These are phyloP conservation scores for Conops quadrifasciatus DNA, from an alignment of 2,888 invertebrate species.

Conservation along the genomic window DNA sequence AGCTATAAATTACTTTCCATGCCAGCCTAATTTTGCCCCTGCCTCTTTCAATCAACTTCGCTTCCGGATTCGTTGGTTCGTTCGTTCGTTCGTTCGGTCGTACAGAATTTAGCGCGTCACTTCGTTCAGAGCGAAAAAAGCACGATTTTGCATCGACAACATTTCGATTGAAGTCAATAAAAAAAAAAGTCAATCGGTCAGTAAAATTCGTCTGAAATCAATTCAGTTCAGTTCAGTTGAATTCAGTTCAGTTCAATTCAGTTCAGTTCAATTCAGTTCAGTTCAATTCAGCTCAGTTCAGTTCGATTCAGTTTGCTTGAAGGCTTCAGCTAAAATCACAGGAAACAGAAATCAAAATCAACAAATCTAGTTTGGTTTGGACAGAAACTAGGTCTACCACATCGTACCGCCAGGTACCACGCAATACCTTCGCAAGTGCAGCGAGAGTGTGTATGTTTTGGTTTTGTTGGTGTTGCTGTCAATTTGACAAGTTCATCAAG, in stretches of 20 bases:
- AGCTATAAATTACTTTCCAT: constrained; percentile 50
- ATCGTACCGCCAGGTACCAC: too few relatives aligned
- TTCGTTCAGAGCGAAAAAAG: too few relatives aligned
- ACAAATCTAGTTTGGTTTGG: too few relatives aligned
- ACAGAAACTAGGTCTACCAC: too few relatives aligned
- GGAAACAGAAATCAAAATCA: not conserved
- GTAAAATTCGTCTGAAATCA: not conserved
- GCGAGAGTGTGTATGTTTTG: not conserved
- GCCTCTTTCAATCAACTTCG: too few relatives aligned
- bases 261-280: not conserved
- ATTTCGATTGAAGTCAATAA: too few relatives aligned
- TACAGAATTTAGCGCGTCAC: too few relatives aligned
- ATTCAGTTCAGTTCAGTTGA: not conserved
- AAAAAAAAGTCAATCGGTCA: too few relatives aligned
- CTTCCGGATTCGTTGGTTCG: too few relatives aligned
- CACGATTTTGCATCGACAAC: too few relatives aligned
- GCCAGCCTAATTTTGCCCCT: not conserved
- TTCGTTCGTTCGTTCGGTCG: too few relatives aligned
- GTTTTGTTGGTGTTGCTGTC: not conserved
- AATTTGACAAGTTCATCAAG: not conserved
- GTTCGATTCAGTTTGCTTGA: not conserved
- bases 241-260: not conserved
- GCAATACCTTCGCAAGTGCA: too few relatives aligned
- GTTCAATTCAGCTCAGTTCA: not conserved
- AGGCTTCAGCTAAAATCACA: not conserved